These are phyloP conservation scores for Siniperca knerii DNA, from an alignment of 2,113 vertebrate species.

Conservation along the genomic window DNA sequence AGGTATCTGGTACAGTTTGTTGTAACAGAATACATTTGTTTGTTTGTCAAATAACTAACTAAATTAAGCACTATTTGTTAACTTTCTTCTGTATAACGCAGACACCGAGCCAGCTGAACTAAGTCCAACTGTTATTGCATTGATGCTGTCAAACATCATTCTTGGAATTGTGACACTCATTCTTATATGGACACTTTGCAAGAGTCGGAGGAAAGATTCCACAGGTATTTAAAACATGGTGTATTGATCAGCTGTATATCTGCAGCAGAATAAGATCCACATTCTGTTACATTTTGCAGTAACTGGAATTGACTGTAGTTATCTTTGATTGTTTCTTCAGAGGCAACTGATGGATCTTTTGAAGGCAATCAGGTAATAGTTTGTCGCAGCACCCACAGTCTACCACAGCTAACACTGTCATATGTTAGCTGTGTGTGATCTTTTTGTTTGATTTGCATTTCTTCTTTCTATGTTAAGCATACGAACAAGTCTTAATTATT, in stretches of 20 bases:
- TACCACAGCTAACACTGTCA: too few species aligned
- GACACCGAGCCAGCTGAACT: not conserved
- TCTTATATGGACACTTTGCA: constrained; percentile 3
- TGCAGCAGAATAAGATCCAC: not conserved
- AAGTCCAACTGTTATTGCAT: not conserved
- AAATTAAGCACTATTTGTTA: not conserved
- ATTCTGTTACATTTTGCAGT: not conserved
- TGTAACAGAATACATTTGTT: not conserved
- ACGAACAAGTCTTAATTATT: not conserved
- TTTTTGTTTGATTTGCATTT: not conserved
- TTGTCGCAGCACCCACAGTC: not conserved
- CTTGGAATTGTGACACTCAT: not conserved
- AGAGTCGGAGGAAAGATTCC: not conserved
- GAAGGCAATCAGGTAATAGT: constrained; percentile 4
- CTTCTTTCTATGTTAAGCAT: not conserved
- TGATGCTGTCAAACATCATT: constrained; percentile 10
- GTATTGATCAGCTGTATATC: not conserved
- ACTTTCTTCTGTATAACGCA: not conserved
- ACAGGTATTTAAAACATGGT: not conserved
- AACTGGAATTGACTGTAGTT: not conserved
- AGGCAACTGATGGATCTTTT: too few species aligned
- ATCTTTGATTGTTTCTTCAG: not conserved
- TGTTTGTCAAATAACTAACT: not conserved
- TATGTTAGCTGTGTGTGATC: too few species aligned
- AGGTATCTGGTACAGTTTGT: not conserved